These are phyloP conservation scores for Urocolius indicus DNA, from an alignment of 2,113 vertebrate species.

Conservation along the genomic window DNA sequence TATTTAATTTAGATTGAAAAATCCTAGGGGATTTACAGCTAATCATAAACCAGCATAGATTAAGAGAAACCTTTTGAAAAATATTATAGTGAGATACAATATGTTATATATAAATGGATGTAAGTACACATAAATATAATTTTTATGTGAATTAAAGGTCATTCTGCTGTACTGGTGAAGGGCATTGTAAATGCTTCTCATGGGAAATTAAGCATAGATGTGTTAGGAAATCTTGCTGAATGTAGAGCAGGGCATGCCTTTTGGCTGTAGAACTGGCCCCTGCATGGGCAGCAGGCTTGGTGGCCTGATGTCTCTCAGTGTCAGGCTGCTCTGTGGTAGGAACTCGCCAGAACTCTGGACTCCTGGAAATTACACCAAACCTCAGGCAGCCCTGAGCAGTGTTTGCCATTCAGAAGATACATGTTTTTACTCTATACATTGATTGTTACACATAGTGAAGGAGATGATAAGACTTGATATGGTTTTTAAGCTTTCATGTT, in stretches of 20 bases:
- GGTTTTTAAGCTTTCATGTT: neutral
- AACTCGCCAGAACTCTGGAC: neutral
- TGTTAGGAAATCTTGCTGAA: neutral
- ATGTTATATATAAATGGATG: slow-evolving; percentile 2
- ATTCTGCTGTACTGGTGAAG: neutral
- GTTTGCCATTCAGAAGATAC: neutral
- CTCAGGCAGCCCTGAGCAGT: neutral
- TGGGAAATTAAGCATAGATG: neutral
- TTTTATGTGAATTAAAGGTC: slow-evolving; percentile 25
- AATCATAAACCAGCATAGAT: slow-evolving; percentile 48
- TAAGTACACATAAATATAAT: neutral
- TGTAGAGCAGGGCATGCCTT: neutral
- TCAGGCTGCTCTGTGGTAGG: neutral
- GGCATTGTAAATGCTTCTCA: neutral
- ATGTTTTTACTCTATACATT: neutral
- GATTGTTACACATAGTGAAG: neutral
- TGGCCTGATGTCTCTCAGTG: neutral
- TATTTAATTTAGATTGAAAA: slow-evolving; percentile 67
- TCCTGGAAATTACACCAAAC: neutral
- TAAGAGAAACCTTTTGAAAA: slow-evolving; percentile 36
- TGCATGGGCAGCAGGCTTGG: neutral
- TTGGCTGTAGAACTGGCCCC: neutral
- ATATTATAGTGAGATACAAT: neutral
- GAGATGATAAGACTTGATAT: neutral
- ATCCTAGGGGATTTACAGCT: slow-evolving; percentile 50